phyloP scores from a whole-genome alignment of 2,797 vertebrate genomes.

The Trematomus bernacchii region DNA sequence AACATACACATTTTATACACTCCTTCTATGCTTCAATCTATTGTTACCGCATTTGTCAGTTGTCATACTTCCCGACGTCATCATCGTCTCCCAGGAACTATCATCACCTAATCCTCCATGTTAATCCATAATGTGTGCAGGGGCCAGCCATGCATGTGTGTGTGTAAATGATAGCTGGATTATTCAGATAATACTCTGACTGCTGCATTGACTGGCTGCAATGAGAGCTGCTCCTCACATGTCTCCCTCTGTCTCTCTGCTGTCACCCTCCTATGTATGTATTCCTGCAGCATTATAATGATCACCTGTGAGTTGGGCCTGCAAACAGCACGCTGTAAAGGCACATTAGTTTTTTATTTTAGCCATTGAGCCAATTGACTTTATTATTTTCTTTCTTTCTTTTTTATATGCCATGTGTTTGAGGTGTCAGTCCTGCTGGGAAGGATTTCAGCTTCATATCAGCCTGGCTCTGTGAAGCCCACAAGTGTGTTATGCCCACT shows the following conservation, averaged over 20 bases:
- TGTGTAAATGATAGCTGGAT: constrained; percentile 72
- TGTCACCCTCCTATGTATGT: constrained; percentile 7
- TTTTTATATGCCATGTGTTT: constrained; percentile 11
- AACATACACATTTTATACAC: background rate
- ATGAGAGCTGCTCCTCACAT: constrained; percentile 47
- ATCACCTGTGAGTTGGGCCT: constrained; percentile 35
- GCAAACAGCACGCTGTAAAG: background rate
- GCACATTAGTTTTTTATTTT: constrained; percentile 29
- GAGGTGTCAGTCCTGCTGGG: constrained; percentile 34
- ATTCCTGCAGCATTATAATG: constrained; percentile 8
- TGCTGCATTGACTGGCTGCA: constrained; percentile 52
- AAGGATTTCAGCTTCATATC: constrained; percentile 42
- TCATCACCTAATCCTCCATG: constrained; percentile 66
- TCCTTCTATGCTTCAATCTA: constrained; percentile 9
- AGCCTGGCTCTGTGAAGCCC: constrained; percentile 27
- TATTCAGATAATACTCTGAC: constrained; percentile 66
- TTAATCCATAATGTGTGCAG: constrained; percentile 61
- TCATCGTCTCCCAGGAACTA: constrained; percentile 49
- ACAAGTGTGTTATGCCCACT: constrained; percentile 36
- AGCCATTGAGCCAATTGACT: constrained; percentile 7
- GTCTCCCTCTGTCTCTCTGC: constrained; percentile 30
- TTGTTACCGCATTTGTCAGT: constrained; percentile 24
- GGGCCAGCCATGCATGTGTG: constrained; percentile 62
- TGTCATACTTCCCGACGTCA: constrained; percentile 31
- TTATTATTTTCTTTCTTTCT: constrained; percentile 16